Percentiles rank a stretch among this genome's conserved stretches.
phyloP scores from a whole-genome alignment of 1,140 invertebrate species.

The Saccostrea echinata region DNA sequence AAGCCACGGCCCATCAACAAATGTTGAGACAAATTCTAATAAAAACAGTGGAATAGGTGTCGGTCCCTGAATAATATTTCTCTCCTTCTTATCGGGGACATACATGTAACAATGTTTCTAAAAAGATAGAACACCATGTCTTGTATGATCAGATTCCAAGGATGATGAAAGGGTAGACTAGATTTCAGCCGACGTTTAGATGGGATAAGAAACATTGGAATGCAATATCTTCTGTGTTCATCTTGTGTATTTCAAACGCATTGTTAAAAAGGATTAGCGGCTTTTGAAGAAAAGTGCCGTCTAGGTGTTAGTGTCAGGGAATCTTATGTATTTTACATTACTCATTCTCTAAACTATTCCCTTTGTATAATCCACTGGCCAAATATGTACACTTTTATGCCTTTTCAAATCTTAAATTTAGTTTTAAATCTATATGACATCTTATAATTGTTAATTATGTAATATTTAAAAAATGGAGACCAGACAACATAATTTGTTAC shows the following conservation, averaged over 20 bases:
- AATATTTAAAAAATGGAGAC: no score
- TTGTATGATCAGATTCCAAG: background rate
- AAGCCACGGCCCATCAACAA: background rate
- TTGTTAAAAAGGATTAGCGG: background rate
- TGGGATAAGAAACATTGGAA: conserved; percentile 6
- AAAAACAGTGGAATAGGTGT: background rate
- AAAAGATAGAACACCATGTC: conserved; percentile 19
- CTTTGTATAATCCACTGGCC: background rate
- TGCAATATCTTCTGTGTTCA: conserved; percentile 12
- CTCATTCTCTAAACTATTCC: background rate
- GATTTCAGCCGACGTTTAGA: background rate
- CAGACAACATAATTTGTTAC: no score
- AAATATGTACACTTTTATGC: background rate
- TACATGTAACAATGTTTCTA: background rate
- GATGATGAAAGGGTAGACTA: background rate
- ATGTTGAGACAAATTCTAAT: background rate
- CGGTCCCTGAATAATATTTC: background rate
- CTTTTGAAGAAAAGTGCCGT: background rate
- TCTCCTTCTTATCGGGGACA: background rate
- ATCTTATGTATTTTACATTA: background rate
- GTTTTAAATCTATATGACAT: no score
- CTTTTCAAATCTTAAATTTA: no score
- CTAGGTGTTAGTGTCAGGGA: conserved; percentile 14
- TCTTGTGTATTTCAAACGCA: conserved; percentile 19
- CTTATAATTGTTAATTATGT: no score